Evolutionary conservation across 2,888 invertebrate species (phyloP).

Genomic region (Mesoligia furuncula): DNA sequence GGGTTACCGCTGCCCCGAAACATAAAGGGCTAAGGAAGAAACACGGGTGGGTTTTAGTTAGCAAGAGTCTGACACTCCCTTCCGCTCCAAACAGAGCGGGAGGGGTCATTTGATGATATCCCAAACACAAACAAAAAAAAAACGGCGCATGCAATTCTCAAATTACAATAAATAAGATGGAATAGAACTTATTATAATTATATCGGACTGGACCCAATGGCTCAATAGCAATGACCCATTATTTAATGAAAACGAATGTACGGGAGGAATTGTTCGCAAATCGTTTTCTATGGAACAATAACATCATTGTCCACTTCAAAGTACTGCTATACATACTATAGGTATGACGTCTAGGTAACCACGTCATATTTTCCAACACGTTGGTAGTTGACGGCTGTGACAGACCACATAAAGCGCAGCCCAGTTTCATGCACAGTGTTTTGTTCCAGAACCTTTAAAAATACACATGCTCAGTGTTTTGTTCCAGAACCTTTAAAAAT

Average conservation of each 20-base stretch:
- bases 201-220: no score
- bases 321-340: not conserved
- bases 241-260: not conserved
- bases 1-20: no score
- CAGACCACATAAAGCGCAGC: slow-evolving; percentile 39
- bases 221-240: no score
- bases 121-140: no score
- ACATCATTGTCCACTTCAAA: not conserved
- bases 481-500: slow-evolving; percentile 7
- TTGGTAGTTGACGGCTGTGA: slow-evolving; percentile 13
- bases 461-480: no score
- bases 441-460: no score
- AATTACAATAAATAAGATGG: not conserved
- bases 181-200: not conserved
- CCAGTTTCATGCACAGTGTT: slow-evolving; percentile 19
- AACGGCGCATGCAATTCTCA: not conserved
- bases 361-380: slow-evolving; percentile 5
- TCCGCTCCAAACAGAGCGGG: no score
- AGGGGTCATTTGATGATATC: no score
- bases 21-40: no score
- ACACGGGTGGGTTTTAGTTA: no score
- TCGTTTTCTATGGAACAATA: not conserved
- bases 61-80: no score
- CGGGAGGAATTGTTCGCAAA: not conserved
- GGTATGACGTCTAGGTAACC: not conserved